Base-by-base conservation (phyloP, 2,797 vertebrate species). In the Coendou prehensilis region DNA sequence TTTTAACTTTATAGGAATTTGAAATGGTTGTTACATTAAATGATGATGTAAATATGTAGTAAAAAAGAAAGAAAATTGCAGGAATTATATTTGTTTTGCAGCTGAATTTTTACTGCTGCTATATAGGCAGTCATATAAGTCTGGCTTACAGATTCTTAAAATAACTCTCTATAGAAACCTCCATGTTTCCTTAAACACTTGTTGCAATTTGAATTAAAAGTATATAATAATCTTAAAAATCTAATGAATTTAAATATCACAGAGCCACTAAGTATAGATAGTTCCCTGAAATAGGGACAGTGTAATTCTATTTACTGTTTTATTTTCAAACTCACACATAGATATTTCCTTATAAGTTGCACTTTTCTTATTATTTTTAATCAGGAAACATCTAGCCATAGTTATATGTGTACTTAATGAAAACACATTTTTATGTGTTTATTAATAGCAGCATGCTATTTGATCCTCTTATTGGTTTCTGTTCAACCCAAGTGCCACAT, bases 191-290 rank as follows among this genome's bases (percentile, higher is more conserved):
- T 71, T 28, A 73, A 14, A 14, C 3, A 56, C 5, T 52, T 59
- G 3, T 84, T 82, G 7, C 18, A 79, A 11, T 69, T 78, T 61
- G 3, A 69, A 73, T 64, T 71, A 41, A 56, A 82, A 80, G 37
- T 92, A 50, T 8, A 28, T 80, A 54, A 80, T 89, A 73, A 37
- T 23, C 9, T 67, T 81, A 22, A 92, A 81, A 85, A 81, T 6
- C 5, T 10, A 80, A 64, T 81, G n/a, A 94, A 96, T 80, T 79
- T 84, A 85, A 85, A 52, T 84, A 85, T 57, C 14, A 75, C 20
- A 75, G 18, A 13, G 1, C 10, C 8, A n/a, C 11, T 82, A 59
- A 82, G 37, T 50, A 59, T 22, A 50, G 41, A n/a, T 45, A 71
- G 8, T 6, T 69, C 5, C 18, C 56, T 91, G 57, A 76, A 67